Percentiles rank a stretch among this genome's conserved stretches.
Evolutionary conservation across 2,113 vertebrate genomes (phyloP).

Genomic region (Brachypodius melanocephalos): DNA sequence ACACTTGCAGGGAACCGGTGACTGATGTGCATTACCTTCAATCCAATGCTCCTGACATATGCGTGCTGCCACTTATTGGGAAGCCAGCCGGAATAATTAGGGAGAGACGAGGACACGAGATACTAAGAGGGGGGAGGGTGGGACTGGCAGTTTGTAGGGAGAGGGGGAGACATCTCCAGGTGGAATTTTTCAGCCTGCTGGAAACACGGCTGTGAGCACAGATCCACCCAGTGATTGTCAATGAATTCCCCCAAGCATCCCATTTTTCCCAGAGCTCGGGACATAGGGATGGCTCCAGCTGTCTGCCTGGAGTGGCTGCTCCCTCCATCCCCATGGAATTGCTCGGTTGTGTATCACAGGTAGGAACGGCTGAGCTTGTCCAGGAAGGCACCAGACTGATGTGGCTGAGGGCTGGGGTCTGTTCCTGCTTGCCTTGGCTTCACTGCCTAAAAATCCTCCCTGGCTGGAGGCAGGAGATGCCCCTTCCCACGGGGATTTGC

Average conservation of each 20-base stretch:
- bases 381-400: not conserved
- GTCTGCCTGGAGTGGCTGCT: accelerated
- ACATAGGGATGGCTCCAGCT: accelerated
- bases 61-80: not conserved
- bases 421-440: not conserved
- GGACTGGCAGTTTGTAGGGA: not conserved
- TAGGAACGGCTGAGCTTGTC: not conserved
- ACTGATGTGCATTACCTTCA: not conserved
- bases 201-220: accelerated
- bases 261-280: not conserved
- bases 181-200: not conserved
- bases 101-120: not conserved
- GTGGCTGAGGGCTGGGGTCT: not conserved
- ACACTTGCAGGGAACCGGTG: not conserved
- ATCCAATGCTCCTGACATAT: not conserved
- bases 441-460: not conserved
- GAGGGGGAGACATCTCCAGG: not conserved
- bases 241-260: not conserved
- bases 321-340: not conserved
- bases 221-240: not conserved
- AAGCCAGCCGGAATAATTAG: not conserved
- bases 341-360: accelerated
- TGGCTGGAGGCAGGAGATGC: not conserved
- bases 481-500: accelerated
- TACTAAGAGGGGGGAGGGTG: too few species aligned